Conservation (phyloP, 2,113 vertebrate species). For the Propithecus coquereli region DNA sequence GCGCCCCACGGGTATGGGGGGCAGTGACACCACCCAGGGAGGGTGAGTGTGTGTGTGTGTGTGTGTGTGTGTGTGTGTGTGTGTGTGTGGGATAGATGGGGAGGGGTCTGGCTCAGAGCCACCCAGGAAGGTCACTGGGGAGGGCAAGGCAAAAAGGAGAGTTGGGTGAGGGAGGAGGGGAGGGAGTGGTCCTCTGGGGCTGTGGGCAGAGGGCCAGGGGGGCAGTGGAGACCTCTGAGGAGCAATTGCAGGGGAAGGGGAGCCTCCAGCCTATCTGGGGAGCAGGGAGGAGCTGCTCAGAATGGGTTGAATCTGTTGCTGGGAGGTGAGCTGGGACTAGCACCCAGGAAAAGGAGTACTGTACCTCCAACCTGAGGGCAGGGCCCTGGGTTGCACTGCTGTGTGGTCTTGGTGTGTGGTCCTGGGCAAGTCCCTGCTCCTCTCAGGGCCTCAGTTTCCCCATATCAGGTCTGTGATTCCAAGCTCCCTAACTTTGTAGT, state of each 20-base stretch:
- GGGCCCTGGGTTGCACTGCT: neutral
- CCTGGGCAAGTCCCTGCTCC: neutral
- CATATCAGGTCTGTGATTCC: neutral
- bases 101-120: neutral
- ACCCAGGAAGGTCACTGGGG: neutral
- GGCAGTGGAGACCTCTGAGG: neutral
- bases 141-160: neutral
- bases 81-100: neutral
- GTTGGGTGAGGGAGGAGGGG: neutral
- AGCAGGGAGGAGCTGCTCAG: neutral
- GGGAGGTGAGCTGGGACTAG: neutral
- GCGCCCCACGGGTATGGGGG: accelerated
- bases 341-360: neutral
- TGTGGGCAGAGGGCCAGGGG: neutral
- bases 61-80: neutral
- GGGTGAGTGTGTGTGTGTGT: neutral
- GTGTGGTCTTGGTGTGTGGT: neutral
- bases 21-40: neutral
- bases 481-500: neutral
- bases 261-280: neutral
- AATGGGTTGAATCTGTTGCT: neutral
- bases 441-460: neutral
- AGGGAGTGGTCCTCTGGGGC: neutral
- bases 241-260: neutral
- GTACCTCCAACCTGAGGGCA: neutral